Evolutionary conservation across 2,888 invertebrate genomes (phyloP).

Genomic region (Eudasyphora cyanicolor): DNA sequence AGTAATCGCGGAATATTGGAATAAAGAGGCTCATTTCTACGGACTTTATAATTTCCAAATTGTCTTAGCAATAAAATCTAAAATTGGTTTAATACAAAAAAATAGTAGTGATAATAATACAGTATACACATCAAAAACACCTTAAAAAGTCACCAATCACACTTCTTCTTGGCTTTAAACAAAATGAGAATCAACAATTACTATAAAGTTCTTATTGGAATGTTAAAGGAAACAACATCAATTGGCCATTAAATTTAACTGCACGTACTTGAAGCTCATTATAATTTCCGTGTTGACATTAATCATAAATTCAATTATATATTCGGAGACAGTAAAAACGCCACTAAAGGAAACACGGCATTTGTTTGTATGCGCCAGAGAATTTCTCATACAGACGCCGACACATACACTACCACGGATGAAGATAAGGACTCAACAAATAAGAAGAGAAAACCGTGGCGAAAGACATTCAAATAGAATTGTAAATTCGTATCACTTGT

Average conservation of each 20-base stretch:
- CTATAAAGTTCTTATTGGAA: too few relatives aligned
- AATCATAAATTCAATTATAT: constrained; percentile 54
- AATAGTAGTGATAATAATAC: too few relatives aligned
- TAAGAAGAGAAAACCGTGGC: too few relatives aligned
- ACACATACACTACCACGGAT: background rate
- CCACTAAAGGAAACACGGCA: constrained; percentile 18
- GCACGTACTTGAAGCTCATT: constrained; percentile 51
- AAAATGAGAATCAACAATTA: constrained; percentile 9
- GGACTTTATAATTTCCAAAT: too few relatives aligned
- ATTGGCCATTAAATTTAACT: constrained; percentile 33
- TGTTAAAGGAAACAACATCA: background rate
- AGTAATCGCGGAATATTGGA: too few relatives aligned
- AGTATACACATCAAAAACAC: too few relatives aligned
- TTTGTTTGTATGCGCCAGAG: constrained; percentile 10
- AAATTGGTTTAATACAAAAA: too few relatives aligned
- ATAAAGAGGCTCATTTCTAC: too few relatives aligned
- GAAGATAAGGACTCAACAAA: background rate
- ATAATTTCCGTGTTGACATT: constrained; percentile 50
- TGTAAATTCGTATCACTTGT: constrained; percentile 6
- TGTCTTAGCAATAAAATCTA: too few relatives aligned
- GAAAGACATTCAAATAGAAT: too few relatives aligned
- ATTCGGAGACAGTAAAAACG: constrained; percentile 42
- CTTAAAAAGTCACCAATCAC: too few relatives aligned
- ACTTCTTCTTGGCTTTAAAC: too few relatives aligned
- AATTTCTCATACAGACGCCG: background rate